These are phyloP conservation scores for Caenorhabditis afra DNA, from an alignment of 2,888 invertebrate genomes.

Conservation along the genomic window DNA sequence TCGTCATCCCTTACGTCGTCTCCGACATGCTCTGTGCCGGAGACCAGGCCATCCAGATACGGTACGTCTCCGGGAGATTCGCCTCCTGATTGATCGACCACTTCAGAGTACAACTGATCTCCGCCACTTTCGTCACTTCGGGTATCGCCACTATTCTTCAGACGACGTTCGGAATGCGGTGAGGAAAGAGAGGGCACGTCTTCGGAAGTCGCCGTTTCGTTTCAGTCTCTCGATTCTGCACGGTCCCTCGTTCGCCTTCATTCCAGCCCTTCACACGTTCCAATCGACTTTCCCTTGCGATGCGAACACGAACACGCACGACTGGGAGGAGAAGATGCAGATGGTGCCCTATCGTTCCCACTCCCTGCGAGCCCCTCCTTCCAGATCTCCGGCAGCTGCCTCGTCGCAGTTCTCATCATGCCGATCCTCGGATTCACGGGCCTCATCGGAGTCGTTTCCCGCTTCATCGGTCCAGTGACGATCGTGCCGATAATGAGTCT, in stretches of 20 bases:
- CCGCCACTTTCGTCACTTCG: conserved; percentile 76
- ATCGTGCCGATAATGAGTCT: conserved; percentile 74
- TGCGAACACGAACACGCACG: conserved; percentile 27
- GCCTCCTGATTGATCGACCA: not conserved
- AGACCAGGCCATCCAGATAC: conserved; percentile 66
- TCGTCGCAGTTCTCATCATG: conserved; percentile 73
- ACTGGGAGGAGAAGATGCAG: conserved; percentile 56
- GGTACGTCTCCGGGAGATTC: conserved; percentile 54
- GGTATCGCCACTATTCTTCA: conserved; percentile 76
- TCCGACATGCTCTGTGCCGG: conserved; percentile 74
- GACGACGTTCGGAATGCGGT: conserved; percentile 74
- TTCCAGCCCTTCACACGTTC: conserved; percentile 76
- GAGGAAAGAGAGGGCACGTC: conserved; percentile 10
- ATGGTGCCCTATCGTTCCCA: conserved; percentile 5
- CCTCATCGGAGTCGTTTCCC: conserved; percentile 63
- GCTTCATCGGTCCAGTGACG: conserved; percentile 76
- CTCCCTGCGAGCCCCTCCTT: conserved; percentile 21
- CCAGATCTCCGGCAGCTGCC: conserved; percentile 75
- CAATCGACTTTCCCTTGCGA: conserved; percentile 52
- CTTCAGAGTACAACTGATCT: conserved; percentile 71
- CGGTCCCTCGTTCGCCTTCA: conserved; percentile 78
- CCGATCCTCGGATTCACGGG: conserved; percentile 76
- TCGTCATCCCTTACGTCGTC: conserved; percentile 74
- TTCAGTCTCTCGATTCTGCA: conserved; percentile 76
- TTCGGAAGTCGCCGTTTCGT: not conserved